Evolutionary conservation across 2,797 vertebrate genomes (phyloP).

Genomic region (Miichthys miiuy): DNA sequence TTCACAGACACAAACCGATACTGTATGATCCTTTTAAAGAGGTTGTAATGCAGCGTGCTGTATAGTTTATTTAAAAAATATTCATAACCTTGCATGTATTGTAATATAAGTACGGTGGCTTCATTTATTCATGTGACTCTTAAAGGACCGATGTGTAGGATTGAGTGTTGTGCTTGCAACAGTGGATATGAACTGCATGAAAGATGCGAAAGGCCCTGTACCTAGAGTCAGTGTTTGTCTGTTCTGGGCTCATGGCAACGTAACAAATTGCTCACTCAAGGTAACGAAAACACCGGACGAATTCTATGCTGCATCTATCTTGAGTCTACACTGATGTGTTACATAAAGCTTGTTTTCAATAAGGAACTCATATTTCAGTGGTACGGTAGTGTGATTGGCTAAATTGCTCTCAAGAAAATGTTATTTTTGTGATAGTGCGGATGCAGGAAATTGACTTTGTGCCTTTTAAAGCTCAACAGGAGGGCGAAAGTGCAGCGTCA

Average conservation of each 20-base stretch:
- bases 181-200: too few relatives aligned
- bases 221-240: too few relatives aligned
- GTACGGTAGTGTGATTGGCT: background rate
- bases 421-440: background rate
- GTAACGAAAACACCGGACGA: background rate
- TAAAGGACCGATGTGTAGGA: too few relatives aligned
- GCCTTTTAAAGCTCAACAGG: slow-evolving; percentile 3
- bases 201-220: too few relatives aligned
- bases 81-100: background rate
- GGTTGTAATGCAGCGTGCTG: background rate
- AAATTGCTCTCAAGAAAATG: background rate
- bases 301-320: background rate
- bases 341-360: background rate
- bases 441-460: slow-evolving; percentile 13
- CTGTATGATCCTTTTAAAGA: too few relatives aligned
- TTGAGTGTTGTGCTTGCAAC: too few relatives aligned
- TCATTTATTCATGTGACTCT: background rate
- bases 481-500: slow-evolving; percentile 15
- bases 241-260: too few relatives aligned
- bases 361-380: background rate
- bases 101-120: background rate
- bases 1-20: background rate
- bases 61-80: background rate
- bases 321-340: background rate
- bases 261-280: too few relatives aligned